A percentile compares a stretch with the other conserved stretches of the same genome.
phyloP scores from a whole-genome alignment of 2,797 vertebrate genomes.

The Diplodus sargus region DNA sequence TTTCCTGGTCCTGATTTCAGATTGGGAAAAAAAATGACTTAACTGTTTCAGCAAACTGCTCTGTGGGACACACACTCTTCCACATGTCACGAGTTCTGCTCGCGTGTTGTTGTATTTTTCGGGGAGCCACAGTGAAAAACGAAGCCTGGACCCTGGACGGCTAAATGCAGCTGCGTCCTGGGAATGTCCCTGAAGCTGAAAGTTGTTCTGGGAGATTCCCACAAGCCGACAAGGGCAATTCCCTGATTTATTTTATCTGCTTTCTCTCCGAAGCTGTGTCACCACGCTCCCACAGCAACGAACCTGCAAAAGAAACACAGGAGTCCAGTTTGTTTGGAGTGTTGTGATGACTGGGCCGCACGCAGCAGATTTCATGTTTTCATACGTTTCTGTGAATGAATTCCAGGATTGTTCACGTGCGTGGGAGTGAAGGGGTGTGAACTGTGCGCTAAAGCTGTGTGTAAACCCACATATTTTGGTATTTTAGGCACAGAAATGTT shows the following conservation, averaged over 20 bases:
- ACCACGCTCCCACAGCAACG: conserved; percentile 46
- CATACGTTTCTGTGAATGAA: conserved; percentile 42
- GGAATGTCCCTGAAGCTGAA: conserved; percentile 81
- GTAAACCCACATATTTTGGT: neutral
- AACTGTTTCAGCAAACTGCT: conserved; percentile 1
- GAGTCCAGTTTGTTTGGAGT: conserved; percentile 32
- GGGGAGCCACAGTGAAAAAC: conserved; percentile 41
- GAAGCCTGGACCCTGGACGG: conserved; percentile 23
- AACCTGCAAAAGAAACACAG: conserved; percentile 10
- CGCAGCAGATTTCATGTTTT: conserved; percentile 2
- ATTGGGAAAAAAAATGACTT: conserved; percentile 17
- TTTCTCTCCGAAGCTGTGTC: conserved; percentile 29
- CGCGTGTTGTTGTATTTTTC: conserved; percentile 21
- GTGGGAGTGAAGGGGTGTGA: conserved; percentile 3
- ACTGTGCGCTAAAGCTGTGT: neutral
- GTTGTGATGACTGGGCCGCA: conserved; percentile 21
- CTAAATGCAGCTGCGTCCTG: conserved; percentile 73
- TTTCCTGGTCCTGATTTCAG: conserved; percentile 21
- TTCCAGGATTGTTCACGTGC: conserved; percentile 6
- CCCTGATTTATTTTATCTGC: conserved; percentile 65
- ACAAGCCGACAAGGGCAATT: conserved; percentile 74
- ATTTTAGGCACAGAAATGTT: neutral
- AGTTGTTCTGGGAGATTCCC: conserved; percentile 80
- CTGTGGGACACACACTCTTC: neutral
- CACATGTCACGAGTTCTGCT: conserved; percentile 11